Evolutionary conservation across 2,888 invertebrate species (phyloP).

Genomic region (Chymomyza procnemis): DNA sequence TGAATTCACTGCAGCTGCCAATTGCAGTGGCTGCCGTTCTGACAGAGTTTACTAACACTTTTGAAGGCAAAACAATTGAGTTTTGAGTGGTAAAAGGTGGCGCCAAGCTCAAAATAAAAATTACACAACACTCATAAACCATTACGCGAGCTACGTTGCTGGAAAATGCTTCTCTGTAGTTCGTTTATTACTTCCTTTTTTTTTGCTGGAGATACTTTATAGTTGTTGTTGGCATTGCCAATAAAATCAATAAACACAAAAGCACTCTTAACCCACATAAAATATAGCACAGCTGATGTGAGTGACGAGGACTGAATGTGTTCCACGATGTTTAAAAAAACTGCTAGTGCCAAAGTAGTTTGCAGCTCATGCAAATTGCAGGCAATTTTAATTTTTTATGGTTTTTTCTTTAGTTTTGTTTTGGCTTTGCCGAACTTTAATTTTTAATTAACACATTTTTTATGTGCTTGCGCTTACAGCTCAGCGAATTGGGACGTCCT

Average conservation of each 20-base stretch:
- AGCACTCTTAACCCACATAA: conserved; percentile 51
- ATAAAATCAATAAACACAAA: conserved; percentile 36
- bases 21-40: conserved; percentile 2
- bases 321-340: conserved; percentile 30
- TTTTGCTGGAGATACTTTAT: conserved; percentile 14
- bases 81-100: conserved; percentile 41
- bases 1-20: not conserved
- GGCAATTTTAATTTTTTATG: not conserved
- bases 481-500: conserved; percentile 90
- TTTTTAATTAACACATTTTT: conserved; percentile 64
- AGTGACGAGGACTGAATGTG: not conserved
- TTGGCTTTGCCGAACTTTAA: conserved; percentile 43
- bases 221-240: conserved; percentile 9
- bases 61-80: conserved; percentile 56
- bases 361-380: not conserved
- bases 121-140: conserved; percentile 60
- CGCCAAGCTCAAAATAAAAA: conserved; percentile 44
- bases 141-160: conserved; percentile 56
- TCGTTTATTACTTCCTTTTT: not conserved
- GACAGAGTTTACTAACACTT: not conserved
- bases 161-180: not conserved
- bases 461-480: conserved; percentile 79
- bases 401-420: conserved; percentile 34
- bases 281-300: not conserved
- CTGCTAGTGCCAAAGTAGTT: not conserved